These are phyloP conservation scores for Myathropa florea DNA, from an alignment of 2,888 invertebrate genomes.

Conservation along the genomic window DNA sequence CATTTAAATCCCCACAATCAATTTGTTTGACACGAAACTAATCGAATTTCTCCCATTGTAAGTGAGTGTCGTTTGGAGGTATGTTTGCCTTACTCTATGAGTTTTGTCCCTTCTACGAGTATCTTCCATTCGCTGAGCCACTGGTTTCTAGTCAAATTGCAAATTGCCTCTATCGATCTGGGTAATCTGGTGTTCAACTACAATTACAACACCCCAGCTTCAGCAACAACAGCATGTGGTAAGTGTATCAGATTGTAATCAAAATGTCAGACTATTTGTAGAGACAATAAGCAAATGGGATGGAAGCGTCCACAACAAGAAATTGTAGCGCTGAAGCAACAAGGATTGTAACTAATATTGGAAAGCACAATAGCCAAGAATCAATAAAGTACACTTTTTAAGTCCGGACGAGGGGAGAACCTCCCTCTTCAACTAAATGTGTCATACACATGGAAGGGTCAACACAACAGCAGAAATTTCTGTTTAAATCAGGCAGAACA, in stretches of 20 bases:
- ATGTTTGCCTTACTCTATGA: constrained; percentile 47
- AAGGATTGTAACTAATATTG: constrained; percentile 50
- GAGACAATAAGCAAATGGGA: constrained; percentile 64
- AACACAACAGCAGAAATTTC: not conserved
- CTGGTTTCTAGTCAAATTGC: constrained; percentile 52
- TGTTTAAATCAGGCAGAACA: constrained; percentile 35
- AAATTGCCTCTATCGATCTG: constrained; percentile 70
- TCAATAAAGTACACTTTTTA: not conserved
- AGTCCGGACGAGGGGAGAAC: not conserved
- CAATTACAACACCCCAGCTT: constrained; percentile 57
- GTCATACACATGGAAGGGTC: not conserved
- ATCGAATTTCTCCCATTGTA: constrained; percentile 68
- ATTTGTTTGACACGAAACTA: constrained; percentile 70
- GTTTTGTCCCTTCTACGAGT: constrained; percentile 20
- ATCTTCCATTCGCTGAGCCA: not conserved
- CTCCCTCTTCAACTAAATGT: not conserved
- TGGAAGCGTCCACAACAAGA: constrained; percentile 40
- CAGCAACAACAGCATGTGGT: constrained; percentile 55
- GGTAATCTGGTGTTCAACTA: constrained; percentile 67
- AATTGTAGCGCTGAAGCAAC: constrained; percentile 29
- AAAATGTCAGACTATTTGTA: constrained; percentile 68
- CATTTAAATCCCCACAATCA: constrained; percentile 71
- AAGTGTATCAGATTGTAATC: constrained; percentile 70
- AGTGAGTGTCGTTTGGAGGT: constrained; percentile 47
- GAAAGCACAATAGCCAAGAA: constrained; percentile 41